These are phyloP conservation scores for Suncus etruscus DNA, from an alignment of 2,113 vertebrate species.

Conservation along the genomic window DNA sequence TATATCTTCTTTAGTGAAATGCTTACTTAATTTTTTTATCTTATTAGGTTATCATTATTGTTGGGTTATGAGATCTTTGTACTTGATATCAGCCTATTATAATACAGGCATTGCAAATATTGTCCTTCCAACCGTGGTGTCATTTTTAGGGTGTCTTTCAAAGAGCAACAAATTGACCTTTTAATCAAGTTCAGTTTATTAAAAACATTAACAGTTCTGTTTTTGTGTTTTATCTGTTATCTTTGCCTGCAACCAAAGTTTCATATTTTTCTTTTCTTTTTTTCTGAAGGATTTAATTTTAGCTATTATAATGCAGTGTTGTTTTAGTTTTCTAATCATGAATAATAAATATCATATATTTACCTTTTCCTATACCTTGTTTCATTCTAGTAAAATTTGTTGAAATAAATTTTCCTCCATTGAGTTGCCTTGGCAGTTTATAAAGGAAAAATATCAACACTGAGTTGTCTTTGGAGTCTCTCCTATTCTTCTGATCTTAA, in stretches of 20 bases:
- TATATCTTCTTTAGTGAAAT: constrained; percentile 1
- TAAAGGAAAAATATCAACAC: not conserved
- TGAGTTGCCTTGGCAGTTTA: constrained; percentile 17
- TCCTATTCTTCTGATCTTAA: not conserved
- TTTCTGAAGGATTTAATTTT: not conserved
- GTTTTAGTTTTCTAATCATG: not conserved
- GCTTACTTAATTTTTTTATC: constrained; percentile 27
- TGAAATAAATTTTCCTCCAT: not conserved
- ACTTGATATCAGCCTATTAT: too few relatives aligned
- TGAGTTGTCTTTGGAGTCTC: not conserved
- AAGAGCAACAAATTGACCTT: too few relatives aligned
- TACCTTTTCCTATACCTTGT: not conserved
- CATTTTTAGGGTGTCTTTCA: too few relatives aligned
- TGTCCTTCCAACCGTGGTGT: too few relatives aligned
- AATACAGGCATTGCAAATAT: too few relatives aligned
- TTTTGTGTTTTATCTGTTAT: too few relatives aligned
- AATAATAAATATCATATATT: not conserved
- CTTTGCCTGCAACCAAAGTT: not conserved
- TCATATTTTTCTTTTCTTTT: not conserved
- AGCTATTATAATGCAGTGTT: not conserved
- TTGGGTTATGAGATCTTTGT: not conserved
- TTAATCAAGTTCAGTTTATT: too few relatives aligned
- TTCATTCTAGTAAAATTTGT: constrained; percentile 8
- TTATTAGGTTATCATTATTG: not conserved
- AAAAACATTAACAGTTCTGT: too few relatives aligned